Evolutionary conservation across 2,113 vertebrate species (phyloP).

Genomic region (Syngnathus typhle): DNA sequence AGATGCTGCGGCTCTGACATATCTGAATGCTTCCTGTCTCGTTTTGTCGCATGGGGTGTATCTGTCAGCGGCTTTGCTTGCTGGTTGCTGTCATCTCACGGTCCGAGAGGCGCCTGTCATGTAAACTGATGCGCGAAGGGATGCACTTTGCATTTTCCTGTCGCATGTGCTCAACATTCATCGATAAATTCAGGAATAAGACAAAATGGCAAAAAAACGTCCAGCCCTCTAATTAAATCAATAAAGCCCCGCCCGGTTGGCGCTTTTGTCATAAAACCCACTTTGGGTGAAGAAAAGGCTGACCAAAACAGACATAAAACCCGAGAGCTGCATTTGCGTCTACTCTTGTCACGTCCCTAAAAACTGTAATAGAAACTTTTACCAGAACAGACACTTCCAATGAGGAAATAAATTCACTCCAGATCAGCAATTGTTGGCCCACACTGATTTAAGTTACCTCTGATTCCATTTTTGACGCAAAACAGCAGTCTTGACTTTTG

Average conservation of each 20-base stretch:
- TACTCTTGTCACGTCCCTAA: background rate
- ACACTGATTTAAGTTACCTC: too few relatives aligned
- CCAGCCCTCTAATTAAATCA: background rate
- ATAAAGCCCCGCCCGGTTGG: background rate
- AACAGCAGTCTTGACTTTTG: background rate
- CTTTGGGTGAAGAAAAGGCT: background rate
- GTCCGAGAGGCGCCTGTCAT: conserved; percentile 39
- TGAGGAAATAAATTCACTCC: background rate
- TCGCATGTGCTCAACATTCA: background rate
- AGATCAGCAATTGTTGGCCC: too few relatives aligned
- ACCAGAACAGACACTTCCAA: background rate
- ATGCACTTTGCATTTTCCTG: background rate
- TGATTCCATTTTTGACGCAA: background rate
- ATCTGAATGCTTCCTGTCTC: conserved; percentile 46
- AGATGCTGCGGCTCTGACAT: conserved; percentile 25
- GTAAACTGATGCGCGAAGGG: conserved; percentile 11
- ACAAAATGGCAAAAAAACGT: background rate
- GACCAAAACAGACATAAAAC: background rate
- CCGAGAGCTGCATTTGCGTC: background rate
- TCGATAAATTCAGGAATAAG: background rate
- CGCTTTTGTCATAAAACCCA: background rate
- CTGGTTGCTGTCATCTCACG: conserved; percentile 42
- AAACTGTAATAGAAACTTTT: too few relatives aligned
- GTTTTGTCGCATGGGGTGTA: conserved; percentile 41
- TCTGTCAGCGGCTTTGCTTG: conserved; percentile 52